These are phyloP conservation scores for Drosophila peninsularis DNA, from an alignment of 2,888 invertebrate species.

Conservation along the genomic window DNA sequence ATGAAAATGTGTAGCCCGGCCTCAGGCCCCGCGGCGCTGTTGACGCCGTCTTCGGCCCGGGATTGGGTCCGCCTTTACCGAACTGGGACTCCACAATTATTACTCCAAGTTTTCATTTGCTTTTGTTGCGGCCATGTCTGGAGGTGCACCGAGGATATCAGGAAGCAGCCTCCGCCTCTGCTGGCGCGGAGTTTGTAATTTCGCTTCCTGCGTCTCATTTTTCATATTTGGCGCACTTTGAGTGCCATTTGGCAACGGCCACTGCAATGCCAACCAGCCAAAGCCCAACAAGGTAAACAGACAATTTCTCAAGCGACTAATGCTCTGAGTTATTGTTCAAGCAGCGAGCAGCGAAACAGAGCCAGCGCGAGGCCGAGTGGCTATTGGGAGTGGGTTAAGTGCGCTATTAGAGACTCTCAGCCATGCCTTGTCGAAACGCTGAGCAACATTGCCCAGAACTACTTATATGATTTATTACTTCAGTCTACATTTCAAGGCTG, in stretches of 20 bases:
- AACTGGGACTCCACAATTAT: slow-evolving; percentile 61
- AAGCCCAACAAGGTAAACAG: slow-evolving; percentile 77
- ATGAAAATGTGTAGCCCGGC: slow-evolving; percentile 72
- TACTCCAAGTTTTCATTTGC: slow-evolving; percentile 76
- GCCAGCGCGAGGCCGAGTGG: slow-evolving; percentile 10
- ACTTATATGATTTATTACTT: slow-evolving; percentile 26
- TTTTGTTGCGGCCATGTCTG: slow-evolving; percentile 57
- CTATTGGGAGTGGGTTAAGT: slow-evolving; percentile 28
- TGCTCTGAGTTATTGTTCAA: slow-evolving; percentile 75
- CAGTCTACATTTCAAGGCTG: slow-evolving; percentile 7
- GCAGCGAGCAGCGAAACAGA: not conserved
- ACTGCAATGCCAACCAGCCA: slow-evolving; percentile 24
- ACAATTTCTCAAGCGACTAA: slow-evolving; percentile 81
- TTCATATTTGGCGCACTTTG: slow-evolving; percentile 73
- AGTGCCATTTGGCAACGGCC: slow-evolving; percentile 76
- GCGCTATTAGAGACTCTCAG: slow-evolving; percentile 47
- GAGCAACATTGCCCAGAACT: slow-evolving; percentile 10
- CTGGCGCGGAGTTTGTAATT: slow-evolving; percentile 63
- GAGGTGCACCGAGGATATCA: slow-evolving; percentile 69
- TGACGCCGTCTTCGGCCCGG: slow-evolving; percentile 54
- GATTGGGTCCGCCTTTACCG: not conserved
- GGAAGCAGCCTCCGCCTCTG: slow-evolving; percentile 34
- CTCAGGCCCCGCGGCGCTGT: slow-evolving; percentile 50
- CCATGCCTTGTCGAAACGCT: slow-evolving; percentile 18
- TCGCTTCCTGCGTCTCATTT: slow-evolving; percentile 75